Evolutionary conservation across 2,888 invertebrate genomes (phyloP).

Genomic region (Alloplasta piceator): DNA sequence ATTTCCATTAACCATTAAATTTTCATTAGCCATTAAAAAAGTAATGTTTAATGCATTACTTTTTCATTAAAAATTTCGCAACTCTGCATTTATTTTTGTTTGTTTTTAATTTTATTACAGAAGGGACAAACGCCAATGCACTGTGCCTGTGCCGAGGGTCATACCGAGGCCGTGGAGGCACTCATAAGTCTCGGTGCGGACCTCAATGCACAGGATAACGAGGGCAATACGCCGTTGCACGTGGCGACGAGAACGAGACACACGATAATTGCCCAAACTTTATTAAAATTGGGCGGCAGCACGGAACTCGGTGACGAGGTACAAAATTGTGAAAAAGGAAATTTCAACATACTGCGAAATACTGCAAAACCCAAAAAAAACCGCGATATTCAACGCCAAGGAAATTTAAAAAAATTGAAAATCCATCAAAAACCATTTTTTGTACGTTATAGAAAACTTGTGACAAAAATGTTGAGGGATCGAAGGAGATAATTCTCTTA

Average conservation of each 20-base stretch:
- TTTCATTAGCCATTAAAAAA: too few species aligned
- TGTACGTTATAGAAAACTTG: too few species aligned
- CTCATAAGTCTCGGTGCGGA: slow-evolving; percentile 87
- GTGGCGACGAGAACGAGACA: slow-evolving; percentile 91
- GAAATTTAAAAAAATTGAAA: too few species aligned
- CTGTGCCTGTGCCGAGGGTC: slow-evolving; percentile 88
- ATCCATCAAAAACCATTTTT: too few species aligned
- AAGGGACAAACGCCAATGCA: slow-evolving; percentile 88
- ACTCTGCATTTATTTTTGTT: background rate
- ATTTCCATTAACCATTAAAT: too few species aligned
- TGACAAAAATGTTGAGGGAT: too few species aligned
- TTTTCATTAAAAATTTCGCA: too few species aligned
- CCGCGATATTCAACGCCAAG: too few species aligned
- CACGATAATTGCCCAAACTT: slow-evolving; percentile 88
- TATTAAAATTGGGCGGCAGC: slow-evolving; percentile 88
- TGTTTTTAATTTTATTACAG: slow-evolving; percentile 77
- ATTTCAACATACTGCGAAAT: too few species aligned
- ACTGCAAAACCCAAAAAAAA: too few species aligned
- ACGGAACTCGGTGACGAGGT: slow-evolving; percentile 85
- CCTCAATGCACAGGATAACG: slow-evolving; percentile 88
- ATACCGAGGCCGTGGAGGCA: slow-evolving; percentile 86
- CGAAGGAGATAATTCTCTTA: too few species aligned
- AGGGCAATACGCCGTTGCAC: slow-evolving; percentile 90
- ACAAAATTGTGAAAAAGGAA: background rate
- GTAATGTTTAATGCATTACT: too few species aligned